Base-by-base conservation (phyloP, 2,888 invertebrate genomes). In the Hypselothyrea guttata region DNA sequence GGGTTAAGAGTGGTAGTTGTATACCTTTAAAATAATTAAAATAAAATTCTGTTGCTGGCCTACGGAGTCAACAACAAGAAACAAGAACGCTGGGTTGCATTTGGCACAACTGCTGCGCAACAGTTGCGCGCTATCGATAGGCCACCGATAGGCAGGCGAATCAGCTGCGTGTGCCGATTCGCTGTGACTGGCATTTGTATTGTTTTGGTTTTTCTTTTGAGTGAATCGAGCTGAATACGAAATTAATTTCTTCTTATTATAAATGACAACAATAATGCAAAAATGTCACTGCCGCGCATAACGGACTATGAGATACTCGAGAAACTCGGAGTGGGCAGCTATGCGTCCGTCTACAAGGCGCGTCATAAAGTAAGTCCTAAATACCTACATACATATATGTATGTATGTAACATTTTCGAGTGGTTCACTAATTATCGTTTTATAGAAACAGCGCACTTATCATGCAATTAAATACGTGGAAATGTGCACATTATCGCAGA, bases 391-490 rank as follows among this genome's bases (percentile, higher is more conserved):
- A n/a, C n/a, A n/a, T n/a, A n/a, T n/a, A n/a, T n/a, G n/a, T n/a
- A 12, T 8, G 7, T 34, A 1, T 4, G 5, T 35, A 22, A 22
- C 22, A 28, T 2, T 7, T 16, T 42, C 27, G 35, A 40, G 31
- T 41, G 4, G 13, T 31, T 30, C 8, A 11, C 2, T 7, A n/a
- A 22, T 18, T 30, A 3, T 8, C 8, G 13, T 15, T 4, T 7
- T 58, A 2, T 91, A 92, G 56, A 92, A 92, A 31, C 92, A 91
- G 1, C 91, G 92, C 30, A 92, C 94, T 47, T 92, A 92, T 40
- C 94, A 95, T 44, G 97, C 97, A 0, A 92, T 97, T 42, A 97
- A 97, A 90, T 95, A 95, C 85, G 93, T 97, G 40, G 92, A 94
- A 85, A 95, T 94, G 87, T 91, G 92, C 1, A 92, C 93, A 4